Percentiles rank a stretch among this genome's conserved stretches.
phyloP scores from a whole-genome alignment of 2,888 invertebrate genomes.

The Rhamphomyia laevipes region DNA sequence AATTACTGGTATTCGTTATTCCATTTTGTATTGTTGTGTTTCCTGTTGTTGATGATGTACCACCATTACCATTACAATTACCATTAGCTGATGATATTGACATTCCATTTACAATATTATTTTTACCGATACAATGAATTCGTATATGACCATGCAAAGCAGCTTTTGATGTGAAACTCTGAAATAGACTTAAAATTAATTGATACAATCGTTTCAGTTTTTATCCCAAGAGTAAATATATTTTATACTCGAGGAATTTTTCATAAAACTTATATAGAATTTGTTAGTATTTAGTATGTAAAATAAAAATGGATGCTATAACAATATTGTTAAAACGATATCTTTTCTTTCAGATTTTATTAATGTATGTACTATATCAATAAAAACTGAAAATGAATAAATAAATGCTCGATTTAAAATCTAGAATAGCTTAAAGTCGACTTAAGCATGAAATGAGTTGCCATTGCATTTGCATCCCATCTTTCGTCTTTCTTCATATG shows the following conservation, averaged over 20 bases:
- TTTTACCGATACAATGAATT: slow-evolving; percentile 44
- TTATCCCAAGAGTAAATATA: slow-evolving; percentile 17
- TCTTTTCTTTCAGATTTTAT: too few relatives aligned
- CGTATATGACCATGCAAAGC: slow-evolving; percentile 56
- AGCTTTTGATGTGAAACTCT: slow-evolving; percentile 58
- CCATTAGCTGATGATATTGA: slow-evolving; percentile 6
- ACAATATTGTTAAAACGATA: too few relatives aligned
- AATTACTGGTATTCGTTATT: slow-evolving; percentile 11
- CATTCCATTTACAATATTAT: slow-evolving; percentile 12
- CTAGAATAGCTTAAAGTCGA: too few relatives aligned
- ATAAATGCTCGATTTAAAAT: too few relatives aligned
- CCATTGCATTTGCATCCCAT: too few relatives aligned
- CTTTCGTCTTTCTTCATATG: too few relatives aligned
- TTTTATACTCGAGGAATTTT: background rate
- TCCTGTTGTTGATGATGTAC: slow-evolving; percentile 13
- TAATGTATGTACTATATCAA: too few relatives aligned
- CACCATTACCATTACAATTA: slow-evolving; percentile 5
- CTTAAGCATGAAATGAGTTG: too few relatives aligned
- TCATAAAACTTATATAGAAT: background rate
- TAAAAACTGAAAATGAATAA: too few relatives aligned
- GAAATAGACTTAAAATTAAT: slow-evolving; percentile 15
- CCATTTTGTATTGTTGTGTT: slow-evolving; percentile 17
- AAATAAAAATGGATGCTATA: too few relatives aligned
- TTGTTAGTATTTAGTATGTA: too few relatives aligned
- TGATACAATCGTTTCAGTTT: background rate